Evolutionary conservation across 2,888 invertebrate species (phyloP).

Genomic region (Plemyria rubiginata): DNA sequence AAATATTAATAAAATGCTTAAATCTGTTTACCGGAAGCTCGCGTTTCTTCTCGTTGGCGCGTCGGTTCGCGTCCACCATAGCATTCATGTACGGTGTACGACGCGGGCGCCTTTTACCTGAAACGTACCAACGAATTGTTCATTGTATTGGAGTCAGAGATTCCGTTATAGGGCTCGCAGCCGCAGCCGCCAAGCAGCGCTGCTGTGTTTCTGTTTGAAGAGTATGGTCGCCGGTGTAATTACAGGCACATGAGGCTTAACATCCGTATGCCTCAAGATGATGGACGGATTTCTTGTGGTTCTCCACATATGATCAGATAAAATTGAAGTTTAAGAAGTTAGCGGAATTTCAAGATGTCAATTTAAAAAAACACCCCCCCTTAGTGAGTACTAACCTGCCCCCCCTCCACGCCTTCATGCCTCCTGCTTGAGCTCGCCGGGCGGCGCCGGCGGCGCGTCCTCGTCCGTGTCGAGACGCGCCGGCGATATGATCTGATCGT

Average conservation of each 20-base stretch:
- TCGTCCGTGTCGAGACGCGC: constrained; percentile 58
- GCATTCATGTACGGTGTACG: constrained; percentile 48
- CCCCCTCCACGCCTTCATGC: constrained; percentile 80
- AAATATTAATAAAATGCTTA: too few relatives aligned
- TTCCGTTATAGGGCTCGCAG: too few relatives aligned
- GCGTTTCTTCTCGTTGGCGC: constrained; percentile 49
- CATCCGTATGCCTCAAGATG: too few relatives aligned
- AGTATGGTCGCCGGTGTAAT: too few relatives aligned
- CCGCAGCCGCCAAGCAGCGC: too few relatives aligned
- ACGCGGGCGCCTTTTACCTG: constrained; percentile 65
- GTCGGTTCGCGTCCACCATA: constrained; percentile 49
- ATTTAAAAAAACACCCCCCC: too few relatives aligned
- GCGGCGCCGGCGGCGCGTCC: constrained; percentile 48
- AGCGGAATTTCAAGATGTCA: too few relatives aligned
- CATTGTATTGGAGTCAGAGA: background rate
- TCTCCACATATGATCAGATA: too few relatives aligned
- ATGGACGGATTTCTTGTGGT: too few relatives aligned
- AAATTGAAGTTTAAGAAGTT: too few relatives aligned
- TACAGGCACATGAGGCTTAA: too few relatives aligned
- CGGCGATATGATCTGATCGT: constrained; percentile 86
- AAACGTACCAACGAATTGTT: background rate
- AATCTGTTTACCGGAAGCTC: constrained; percentile 13
- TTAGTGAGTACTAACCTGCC: constrained; percentile 55
- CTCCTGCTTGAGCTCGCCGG: constrained; percentile 67
- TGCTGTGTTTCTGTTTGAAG: too few relatives aligned